These are phyloP conservation scores for Sicus ferrugineus DNA, from an alignment of 2,888 invertebrate genomes.

Conservation along the genomic window DNA sequence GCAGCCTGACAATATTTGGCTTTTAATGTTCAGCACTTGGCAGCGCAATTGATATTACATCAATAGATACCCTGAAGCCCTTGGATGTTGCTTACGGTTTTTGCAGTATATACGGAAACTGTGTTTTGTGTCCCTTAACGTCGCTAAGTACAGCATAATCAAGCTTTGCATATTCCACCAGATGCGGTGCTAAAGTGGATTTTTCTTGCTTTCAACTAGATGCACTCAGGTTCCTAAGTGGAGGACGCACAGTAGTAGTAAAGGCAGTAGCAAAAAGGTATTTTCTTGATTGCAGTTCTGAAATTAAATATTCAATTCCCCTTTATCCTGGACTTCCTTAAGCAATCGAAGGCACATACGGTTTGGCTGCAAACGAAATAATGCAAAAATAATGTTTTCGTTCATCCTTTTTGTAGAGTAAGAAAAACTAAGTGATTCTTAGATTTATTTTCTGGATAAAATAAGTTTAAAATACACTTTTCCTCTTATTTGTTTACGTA, in stretches of 20 bases:
- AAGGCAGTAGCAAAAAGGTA: neutral
- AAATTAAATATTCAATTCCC: neutral
- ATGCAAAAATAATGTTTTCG: too few relatives aligned
- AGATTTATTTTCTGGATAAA: too few relatives aligned
- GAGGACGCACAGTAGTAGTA: neutral
- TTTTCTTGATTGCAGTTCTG: neutral
- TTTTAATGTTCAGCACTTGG: neutral
- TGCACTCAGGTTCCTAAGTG: neutral
- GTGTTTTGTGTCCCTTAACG: neutral
- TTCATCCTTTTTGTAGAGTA: too few relatives aligned
- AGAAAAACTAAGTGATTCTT: too few relatives aligned
- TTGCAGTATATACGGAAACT: neutral
- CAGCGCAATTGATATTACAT: too few relatives aligned
- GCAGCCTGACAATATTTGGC: neutral
- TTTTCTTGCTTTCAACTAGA: neutral
- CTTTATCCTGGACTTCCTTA: neutral
- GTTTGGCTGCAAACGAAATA: too few relatives aligned
- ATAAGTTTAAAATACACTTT: too few relatives aligned
- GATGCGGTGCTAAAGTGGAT: neutral
- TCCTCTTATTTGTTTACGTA: too few relatives aligned
- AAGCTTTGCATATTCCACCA: conserved; percentile 1
- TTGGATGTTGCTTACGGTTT: neutral
- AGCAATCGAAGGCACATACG: neutral
- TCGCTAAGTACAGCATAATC: neutral
- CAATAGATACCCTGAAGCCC: too few relatives aligned